phyloP scores from a whole-genome alignment of 2,113 vertebrate genomes.

The Oncorhynchus masou region DNA sequence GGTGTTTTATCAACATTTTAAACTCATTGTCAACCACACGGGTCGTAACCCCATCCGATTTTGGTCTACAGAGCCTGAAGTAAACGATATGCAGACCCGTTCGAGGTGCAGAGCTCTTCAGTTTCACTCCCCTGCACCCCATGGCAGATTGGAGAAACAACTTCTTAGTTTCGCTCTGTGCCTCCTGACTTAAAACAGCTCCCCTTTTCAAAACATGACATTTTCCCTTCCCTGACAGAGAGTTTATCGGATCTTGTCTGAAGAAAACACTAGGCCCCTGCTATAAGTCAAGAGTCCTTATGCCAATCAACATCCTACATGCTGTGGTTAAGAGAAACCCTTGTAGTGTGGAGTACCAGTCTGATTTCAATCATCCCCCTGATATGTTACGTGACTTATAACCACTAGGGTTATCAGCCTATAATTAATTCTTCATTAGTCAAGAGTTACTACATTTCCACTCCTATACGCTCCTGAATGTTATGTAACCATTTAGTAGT shows the following conservation, averaged over 20 bases:
- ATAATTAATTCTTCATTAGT: no score
- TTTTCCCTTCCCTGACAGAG: background rate
- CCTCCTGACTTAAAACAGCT: slow-evolving; percentile 1
- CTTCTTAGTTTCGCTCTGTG: background rate
- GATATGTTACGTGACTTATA: no score
- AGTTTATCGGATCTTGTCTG: background rate
- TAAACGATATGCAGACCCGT: background rate
- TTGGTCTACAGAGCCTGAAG: background rate
- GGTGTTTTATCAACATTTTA: slow-evolving; percentile 18
- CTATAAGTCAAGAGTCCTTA: background rate
- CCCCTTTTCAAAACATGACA: background rate
- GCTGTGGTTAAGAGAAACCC: background rate
- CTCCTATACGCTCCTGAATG: no score
- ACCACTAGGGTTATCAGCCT: no score
- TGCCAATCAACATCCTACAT: background rate
- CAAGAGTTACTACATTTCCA: no score
- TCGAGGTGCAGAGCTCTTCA: background rate
- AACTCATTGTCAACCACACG: background rate
- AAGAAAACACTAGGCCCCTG: background rate
- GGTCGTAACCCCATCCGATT: background rate
- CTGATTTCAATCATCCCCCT: no score
- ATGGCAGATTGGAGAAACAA: background rate
- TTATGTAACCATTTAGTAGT: no score
- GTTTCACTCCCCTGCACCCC: background rate
- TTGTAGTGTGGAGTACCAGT: no score